Evolutionary conservation across 2,797 vertebrate species (phyloP), one percentile per base, ranked within the genome.

Genomic region (Thamnophis elegans): DNA sequence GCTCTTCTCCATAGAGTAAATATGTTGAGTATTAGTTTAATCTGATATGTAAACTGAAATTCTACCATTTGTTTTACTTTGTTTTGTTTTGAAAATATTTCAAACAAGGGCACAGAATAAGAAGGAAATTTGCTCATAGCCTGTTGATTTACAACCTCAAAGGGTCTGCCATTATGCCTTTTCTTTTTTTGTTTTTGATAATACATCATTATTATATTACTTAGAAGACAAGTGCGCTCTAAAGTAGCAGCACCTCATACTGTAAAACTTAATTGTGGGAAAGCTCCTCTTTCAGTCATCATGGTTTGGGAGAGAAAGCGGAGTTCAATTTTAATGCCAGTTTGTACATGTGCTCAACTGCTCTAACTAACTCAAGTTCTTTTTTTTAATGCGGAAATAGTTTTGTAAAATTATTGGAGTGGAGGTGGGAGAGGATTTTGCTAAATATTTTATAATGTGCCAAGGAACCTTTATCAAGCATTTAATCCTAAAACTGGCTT

Each of bases 401-500:
- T 95, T 96, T 95, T 95, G 93, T 93, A 94, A 92, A 97, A 96
- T 93, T 96, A 95, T 94, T 88, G 0, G 20, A 78, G 59, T 60
- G 87, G 93, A 95, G 11, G 32, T 94, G 95, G 96, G 95, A 96
- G 95, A 68, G 0, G 95, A 95, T 97, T 97, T 97, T 95, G 96
- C 97, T 98, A 97, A 98, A 98, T 96, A 96, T 97, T 98, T 97
- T 97, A 96, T 97, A 97, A 97, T 89, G 94, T 96, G 93, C 97
- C 97, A 97, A 97, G 97, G 96, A 98, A 97, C 97, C 97, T 97
- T 98, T 98, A 98, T 97, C 96, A 97, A 96, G 97, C 96, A 94
- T 98, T 98, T 98, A 98, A 98, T 98, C 98, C 97, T 96, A 98
- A 98, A 98, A 97, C 97, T 98, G 97, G 97, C 98, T 98, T 98